Base-by-base conservation (phyloP, 2,113 vertebrate species). In the Merops nubicus region DNA sequence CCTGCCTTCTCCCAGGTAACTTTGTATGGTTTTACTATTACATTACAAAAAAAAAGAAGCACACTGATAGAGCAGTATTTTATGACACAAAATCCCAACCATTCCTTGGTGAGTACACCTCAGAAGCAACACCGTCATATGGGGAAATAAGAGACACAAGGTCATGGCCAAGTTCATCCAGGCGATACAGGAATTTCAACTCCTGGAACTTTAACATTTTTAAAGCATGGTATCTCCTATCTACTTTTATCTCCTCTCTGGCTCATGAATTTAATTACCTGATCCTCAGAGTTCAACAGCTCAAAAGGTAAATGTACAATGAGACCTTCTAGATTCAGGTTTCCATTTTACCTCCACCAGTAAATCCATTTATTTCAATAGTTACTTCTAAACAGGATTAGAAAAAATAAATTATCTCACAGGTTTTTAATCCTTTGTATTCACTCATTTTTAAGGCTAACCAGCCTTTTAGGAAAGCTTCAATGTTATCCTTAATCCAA, bases 361-460 rank as follows among this genome's bases (percentile, higher is more conserved):
- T 43, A 93, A 95, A 95, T 75, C 84, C 73, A 78, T 53, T 96
- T 91, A 75, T 78, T 89, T 85, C 76, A 82, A 87, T 14, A 77
- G 79, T 54, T 92, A 70, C 63, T 91, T 74, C 76, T 51, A 91
- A 96, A 94, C 51, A 67, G 73, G 76, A 92, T 91, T 88, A 94
- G 48, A 83, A 81, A 50, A 94, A 63, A 84, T 7, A 60, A 45
- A n/a, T 51, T 42, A 28, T 28, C 72, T 80, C 54, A 3, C 0
- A 1, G 21, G 13, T 42, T 78, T 91, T 91, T 73, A 85, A 85
- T 73, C 60, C 14, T 4, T 3, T 4, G 22, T 33, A 88, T 31
- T 89, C 29, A 57, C 43, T 63, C n/a, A 36, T 56, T 87, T 89
- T 85, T 87, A 91, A 82, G 65, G 47, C 43, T 70, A 67, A 18